Evolutionary conservation across 2,797 vertebrate species (phyloP), one percentile per base, ranked within the genome.

Genomic region (Malurus splendens): DNA sequence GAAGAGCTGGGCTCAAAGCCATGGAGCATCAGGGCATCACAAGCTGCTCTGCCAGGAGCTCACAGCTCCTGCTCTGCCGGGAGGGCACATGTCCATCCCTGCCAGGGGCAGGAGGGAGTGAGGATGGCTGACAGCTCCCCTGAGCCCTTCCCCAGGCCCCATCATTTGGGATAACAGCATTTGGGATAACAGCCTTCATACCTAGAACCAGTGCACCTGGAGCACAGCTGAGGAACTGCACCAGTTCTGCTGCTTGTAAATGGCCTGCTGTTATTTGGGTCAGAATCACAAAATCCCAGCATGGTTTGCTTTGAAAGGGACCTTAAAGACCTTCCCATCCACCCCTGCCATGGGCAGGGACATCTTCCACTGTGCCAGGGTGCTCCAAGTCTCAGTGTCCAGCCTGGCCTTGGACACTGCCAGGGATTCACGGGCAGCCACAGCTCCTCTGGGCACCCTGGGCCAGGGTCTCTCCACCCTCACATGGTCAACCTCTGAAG

Each of bases 171-270:
- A 54, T 33, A 28, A 15, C 3, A 33, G 38, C 33, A 48, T 54
- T 10, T 36, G 36, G 36, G 36, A 36, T 36, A 36, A 4, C 51
- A 67, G 68, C 19, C 45, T 33, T n/a, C 0, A 1, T 10, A 18
- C 32, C 15, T 8, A 18, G 32, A n/a, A 9, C 8, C 14, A 0
- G 3, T 1, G 2, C 9, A 7, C 33, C 12, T 6, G 1, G 52
- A 33, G 50, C 48, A 33, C 50, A 47, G 27, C 44, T 47, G 20
- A 47, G 0, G 14, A 42, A 17, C 44, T 7, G 12, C 19, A 6
- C 18, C 23, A 28, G 0, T 38, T 44, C 64, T 76, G 18, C 55
- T 25, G 51, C 10, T 10, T n/a, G 38, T 14, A 39, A 45, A 41
- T 4, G 1, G 3, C 47, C 50, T 4, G 0, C 10, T 64, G 22